Evolutionary conservation across 2,888 invertebrate genomes (phyloP).

Genomic region (Polydrusus tereticollis): DNA sequence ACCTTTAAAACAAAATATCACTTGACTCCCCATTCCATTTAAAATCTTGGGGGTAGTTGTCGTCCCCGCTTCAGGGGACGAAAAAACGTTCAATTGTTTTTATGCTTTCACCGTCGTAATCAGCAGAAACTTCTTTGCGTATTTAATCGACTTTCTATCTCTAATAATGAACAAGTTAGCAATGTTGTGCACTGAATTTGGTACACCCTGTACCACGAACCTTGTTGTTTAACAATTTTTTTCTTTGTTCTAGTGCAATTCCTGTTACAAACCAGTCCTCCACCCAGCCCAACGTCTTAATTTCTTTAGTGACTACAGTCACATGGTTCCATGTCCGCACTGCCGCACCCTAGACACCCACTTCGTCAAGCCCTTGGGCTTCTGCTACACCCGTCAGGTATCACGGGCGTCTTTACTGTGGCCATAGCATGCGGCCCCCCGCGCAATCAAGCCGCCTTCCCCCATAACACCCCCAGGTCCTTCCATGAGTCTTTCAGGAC

Average conservation of each 20-base stretch:
- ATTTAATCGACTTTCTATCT: no score
- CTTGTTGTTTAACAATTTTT: not conserved
- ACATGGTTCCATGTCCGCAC: slow-evolving; percentile 90
- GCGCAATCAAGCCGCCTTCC: slow-evolving; percentile 64
- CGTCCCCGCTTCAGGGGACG: no score
- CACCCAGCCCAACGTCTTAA: slow-evolving; percentile 89
- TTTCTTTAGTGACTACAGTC: slow-evolving; percentile 96
- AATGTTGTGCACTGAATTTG: no score
- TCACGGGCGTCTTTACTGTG: slow-evolving; percentile 75
- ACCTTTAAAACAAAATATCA: no score
- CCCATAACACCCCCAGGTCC: slow-evolving; percentile 57
- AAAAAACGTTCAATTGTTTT: no score
- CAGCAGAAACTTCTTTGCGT: no score
- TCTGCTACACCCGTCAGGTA: slow-evolving; percentile 84
- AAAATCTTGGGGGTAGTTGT: no score
- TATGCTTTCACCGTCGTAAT: no score
- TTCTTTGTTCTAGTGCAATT: slow-evolving; percentile 82
- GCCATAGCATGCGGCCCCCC: slow-evolving; percentile 87
- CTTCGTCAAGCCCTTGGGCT: slow-evolving; percentile 91
- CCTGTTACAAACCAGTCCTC: slow-evolving; percentile 89
- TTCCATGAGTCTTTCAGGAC: slow-evolving; percentile 4
- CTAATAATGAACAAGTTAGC: no score
- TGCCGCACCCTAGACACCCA: slow-evolving; percentile 93
- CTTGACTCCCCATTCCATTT: no score
- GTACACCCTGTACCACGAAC: no score